Evolutionary conservation across 2,888 invertebrate species (phyloP), one percentile per base, ranked within the genome.

Genomic region (Xestoiulus laeticollis): DNA sequence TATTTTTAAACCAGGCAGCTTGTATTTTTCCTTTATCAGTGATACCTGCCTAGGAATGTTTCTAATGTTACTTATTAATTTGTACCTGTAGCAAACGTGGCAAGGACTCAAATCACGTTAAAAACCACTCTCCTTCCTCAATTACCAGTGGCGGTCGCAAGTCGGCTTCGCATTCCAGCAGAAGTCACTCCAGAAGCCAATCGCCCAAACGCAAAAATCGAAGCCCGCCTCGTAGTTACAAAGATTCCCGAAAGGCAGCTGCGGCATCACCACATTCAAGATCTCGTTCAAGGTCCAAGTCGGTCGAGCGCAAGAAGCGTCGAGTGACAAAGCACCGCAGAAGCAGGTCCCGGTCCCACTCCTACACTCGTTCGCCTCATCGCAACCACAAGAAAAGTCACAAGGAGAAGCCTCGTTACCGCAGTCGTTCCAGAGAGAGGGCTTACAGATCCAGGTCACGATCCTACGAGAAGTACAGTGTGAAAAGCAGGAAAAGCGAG

Each of bases 241-340:
- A 89, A 85, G 89, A 89, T 19, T 83, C 86, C 8, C 68, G 85
- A 26, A 89, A 88, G 82, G 87, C 86, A 16, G 32, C 86, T n/a
- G 87, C 87, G 16, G 44, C 85, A 16, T 78, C 78, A 14, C 78
- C 78, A 14, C 30, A 38, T 38, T 85, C 85, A 2, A 85, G 85
- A 33, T 85, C 85, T 43, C 38, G 85, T 26, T 87, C 91, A 87
- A 90, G 92, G 86, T 92, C 93, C 5, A 87, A 87, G 26, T 85
- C 85, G 1, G 10, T 59, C 12, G 84, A 88, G n/a, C 87, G 87
- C 33, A 85, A 87, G 19, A 87, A 89, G 38, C 89, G 82, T 44
- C 85, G 87, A 1, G 82, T 68, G 43, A 82, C 85, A n/a, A 89
- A 89, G 26, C 85, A 88, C n/a, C 38, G 85, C 53, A 87, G 89